A percentile compares a stretch with the other conserved stretches of the same genome.
These are phyloP conservation scores for Phataginus tricuspis DNA, from an alignment of 2,797 vertebrate genomes.

Conservation along the genomic window DNA sequence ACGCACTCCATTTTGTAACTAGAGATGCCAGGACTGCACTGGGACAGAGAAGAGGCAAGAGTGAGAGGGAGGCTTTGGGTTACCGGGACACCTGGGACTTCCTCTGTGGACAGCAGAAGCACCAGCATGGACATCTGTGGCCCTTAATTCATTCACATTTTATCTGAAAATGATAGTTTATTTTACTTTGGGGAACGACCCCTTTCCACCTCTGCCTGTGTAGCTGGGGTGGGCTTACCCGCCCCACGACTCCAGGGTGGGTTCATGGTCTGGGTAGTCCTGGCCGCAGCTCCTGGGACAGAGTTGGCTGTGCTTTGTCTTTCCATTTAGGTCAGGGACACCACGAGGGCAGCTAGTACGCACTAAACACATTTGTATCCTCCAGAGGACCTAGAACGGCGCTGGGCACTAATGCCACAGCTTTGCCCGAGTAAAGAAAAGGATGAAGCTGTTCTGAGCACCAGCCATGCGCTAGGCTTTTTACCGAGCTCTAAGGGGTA, in stretches of 20 bases:
- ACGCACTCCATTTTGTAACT: constrained; percentile 43
- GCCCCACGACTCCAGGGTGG: not conserved
- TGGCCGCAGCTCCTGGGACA: not conserved
- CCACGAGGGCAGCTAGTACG: not conserved
- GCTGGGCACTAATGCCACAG: not conserved
- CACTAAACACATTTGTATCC: not conserved
- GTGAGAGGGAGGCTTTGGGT: not conserved
- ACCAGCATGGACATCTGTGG: not conserved
- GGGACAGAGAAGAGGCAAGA: not conserved
- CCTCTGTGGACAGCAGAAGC: not conserved
- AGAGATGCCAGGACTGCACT: not conserved
- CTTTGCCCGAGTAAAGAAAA: not conserved
- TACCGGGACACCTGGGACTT: not conserved
- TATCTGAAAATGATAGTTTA: constrained; percentile 9
- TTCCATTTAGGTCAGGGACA: not conserved
- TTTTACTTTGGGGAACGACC: not conserved
- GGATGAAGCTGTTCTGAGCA: not conserved
- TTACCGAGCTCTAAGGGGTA: not conserved
- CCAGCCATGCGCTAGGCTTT: not conserved
- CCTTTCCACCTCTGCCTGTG: not conserved
- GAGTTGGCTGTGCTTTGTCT: not conserved
- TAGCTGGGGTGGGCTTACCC: not conserved
- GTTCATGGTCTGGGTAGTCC: not conserved
- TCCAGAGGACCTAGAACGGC: not conserved
- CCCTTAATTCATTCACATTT: not conserved